A percentile compares a stretch with the other conserved stretches of the same genome.
phyloP scores from a whole-genome alignment of 2,888 invertebrate species.

The Stomorhina lunata region DNA sequence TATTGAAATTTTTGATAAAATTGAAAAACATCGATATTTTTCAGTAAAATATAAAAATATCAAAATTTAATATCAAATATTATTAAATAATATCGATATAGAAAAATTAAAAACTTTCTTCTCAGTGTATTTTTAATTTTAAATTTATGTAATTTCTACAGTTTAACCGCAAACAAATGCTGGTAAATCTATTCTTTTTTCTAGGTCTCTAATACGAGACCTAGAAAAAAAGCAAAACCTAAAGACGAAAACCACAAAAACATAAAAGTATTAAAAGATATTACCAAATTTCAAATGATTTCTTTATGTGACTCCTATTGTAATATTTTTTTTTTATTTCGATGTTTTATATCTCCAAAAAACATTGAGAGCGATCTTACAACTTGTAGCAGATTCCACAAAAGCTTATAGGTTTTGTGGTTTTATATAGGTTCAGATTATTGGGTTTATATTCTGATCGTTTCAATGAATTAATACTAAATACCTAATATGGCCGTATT shows the following conservation, averaged over 20 bases:
- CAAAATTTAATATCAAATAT: no score
- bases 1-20: no score
- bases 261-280: no score
- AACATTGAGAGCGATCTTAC: not conserved
- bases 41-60: no score
- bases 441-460: not conserved
- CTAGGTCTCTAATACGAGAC: not conserved
- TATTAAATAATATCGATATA: no score
- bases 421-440: slow-evolving; percentile 48
- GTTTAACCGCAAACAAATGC: slow-evolving; percentile 43
- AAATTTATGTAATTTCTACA: slow-evolving; percentile 26
- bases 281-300: slow-evolving; percentile 58
- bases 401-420: slow-evolving; percentile 37
- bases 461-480: not conserved
- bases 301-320: slow-evolving; percentile 55
- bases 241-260: no score
- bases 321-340: not conserved
- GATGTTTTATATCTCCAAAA: slow-evolving; percentile 11
- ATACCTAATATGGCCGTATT: slow-evolving; percentile 47
- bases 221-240: not conserved
- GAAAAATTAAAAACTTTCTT: not conserved
- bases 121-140: slow-evolving; percentile 7
- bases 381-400: not conserved
- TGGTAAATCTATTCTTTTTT: slow-evolving; percentile 19
- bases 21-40: no score